Evolutionary conservation across 2,113 vertebrate species (phyloP).

Genomic region (Columba livia): DNA sequence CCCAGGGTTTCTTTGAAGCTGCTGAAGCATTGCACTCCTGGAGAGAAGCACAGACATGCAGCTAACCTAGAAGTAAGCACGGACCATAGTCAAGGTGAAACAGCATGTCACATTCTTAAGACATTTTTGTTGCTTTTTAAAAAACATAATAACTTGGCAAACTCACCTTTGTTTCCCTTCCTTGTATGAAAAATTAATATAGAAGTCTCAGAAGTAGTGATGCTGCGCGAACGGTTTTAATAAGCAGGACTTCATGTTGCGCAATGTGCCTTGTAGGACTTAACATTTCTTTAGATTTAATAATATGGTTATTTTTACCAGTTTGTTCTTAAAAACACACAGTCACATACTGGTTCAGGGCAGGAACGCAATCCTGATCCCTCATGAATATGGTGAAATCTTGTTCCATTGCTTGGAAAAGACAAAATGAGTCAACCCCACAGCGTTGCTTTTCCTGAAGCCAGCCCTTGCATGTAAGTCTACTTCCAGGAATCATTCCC

Average conservation of each 20-base stretch:
- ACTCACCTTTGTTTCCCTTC: background rate
- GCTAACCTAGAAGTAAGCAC: background rate
- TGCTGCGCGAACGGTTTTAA: background rate
- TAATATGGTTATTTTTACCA: background rate
- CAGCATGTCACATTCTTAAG: background rate
- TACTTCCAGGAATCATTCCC: background rate
- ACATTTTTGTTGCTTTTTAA: background rate
- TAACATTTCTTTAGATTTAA: background rate
- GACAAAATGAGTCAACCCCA: background rate
- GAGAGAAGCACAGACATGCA: background rate
- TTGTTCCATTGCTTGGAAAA: background rate
- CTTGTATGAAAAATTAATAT: background rate
- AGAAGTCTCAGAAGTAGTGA: background rate
- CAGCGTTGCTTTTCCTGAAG: background rate
- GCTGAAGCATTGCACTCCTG: background rate
- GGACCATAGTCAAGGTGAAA: background rate
- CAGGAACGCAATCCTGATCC: background rate
- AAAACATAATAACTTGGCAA: background rate
- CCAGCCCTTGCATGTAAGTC: background rate
- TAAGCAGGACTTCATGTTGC: background rate
- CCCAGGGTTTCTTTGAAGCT: background rate
- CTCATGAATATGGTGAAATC: background rate
- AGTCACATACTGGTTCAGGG: background rate
- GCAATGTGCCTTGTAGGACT: background rate
- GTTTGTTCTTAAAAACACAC: background rate